A percentile compares a stretch with the other conserved stretches of the same genome.
These are phyloP conservation scores for Acrocera orbiculus DNA, from an alignment of 2,888 invertebrate genomes.

Conservation along the genomic window DNA sequence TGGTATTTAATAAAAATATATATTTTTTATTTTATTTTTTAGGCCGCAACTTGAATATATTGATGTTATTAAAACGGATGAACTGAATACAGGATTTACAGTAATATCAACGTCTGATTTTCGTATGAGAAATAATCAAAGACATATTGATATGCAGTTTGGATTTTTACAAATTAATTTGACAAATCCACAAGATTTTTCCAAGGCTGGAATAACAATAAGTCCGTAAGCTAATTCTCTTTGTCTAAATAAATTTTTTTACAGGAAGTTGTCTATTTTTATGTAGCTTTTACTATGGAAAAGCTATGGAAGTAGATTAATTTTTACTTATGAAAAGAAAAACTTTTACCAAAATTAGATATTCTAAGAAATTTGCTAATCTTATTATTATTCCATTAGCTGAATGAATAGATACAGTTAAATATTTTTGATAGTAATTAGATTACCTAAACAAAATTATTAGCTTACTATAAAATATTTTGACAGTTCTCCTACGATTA, in stretches of 20 bases:
- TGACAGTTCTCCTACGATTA: too few species aligned
- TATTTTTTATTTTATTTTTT: conserved; percentile 5
- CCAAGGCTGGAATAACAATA: conserved; percentile 41
- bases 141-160: conserved; percentile 58
- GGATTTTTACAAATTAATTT: conserved; percentile 78
- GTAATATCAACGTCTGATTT: conserved; percentile 57
- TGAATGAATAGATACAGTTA: too few species aligned
- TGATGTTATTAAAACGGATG: conserved; percentile 47
- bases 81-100: conserved; percentile 51
- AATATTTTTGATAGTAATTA: too few species aligned
- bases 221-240: conserved; percentile 75
- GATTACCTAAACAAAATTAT: too few species aligned
- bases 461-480: too few species aligned
- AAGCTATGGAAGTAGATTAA: neutral
- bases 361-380: too few species aligned
- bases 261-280: too few species aligned
- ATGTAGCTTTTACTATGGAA: too few species aligned
- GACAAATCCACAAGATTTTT: conserved; percentile 53
- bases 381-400: too few species aligned
- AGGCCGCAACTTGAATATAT: conserved; percentile 67
- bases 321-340: neutral
- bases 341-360: too few species aligned
- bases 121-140: conserved; percentile 47
- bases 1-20: neutral
- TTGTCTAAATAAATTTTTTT: too few species aligned